Evolutionary conservation across 2,888 invertebrate species (phyloP).

Genomic region (Dynastes grantii): DNA sequence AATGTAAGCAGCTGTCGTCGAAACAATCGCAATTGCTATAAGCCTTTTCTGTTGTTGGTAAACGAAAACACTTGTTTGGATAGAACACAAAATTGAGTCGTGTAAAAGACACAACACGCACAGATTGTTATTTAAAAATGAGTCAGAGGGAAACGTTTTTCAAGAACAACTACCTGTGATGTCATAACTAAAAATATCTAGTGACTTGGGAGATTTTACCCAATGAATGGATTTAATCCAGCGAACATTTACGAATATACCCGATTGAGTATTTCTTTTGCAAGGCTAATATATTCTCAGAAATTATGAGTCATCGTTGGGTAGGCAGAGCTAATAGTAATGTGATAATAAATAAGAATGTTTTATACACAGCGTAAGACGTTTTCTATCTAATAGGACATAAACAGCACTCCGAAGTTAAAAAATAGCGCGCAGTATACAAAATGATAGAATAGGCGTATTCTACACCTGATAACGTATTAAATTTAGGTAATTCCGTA

Average conservation of each 20-base stretch:
- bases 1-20: constrained; percentile 45
- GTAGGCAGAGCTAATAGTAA: constrained; percentile 50
- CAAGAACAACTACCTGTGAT: constrained; percentile 69
- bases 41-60: constrained; percentile 36
- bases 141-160: constrained; percentile 70
- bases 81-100: constrained; percentile 49
- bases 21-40: constrained; percentile 32
- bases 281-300: constrained; percentile 52
- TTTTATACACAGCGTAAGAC: constrained; percentile 19
- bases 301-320: constrained; percentile 60
- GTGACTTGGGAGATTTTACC: constrained; percentile 58
- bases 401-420: background rate
- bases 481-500: too few species aligned
- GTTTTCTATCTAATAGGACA: background rate
- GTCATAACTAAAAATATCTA: constrained; percentile 69
- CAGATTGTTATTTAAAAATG: constrained; percentile 59
- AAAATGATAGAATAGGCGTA: too few species aligned
- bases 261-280: constrained; percentile 50
- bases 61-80: constrained; percentile 57
- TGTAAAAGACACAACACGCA: constrained; percentile 61
- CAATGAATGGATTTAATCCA: constrained; percentile 49
- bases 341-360: background rate
- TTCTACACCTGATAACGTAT: too few species aligned
- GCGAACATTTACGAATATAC: constrained; percentile 53
- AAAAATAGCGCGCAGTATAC: background rate